Evolutionary conservation across 2,888 invertebrate genomes (phyloP).

Genomic region (Calameuta pallipes): DNA sequence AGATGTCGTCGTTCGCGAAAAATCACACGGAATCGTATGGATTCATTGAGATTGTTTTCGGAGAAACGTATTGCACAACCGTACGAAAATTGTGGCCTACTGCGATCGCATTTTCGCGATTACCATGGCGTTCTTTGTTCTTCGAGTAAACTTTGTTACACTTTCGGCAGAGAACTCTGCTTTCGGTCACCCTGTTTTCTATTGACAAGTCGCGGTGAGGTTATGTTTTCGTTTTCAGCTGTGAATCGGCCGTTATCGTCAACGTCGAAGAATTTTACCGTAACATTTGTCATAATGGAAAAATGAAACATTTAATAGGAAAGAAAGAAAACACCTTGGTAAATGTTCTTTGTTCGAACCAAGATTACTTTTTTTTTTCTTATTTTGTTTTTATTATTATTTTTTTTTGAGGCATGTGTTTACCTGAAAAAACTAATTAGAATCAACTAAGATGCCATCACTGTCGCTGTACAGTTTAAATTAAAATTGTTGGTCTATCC

Average conservation of each 20-base stretch:
- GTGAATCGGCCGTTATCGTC: conserved; percentile 4
- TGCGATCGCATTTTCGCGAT: background rate
- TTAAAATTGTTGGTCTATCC: conserved; percentile 27
- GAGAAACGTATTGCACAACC: background rate
- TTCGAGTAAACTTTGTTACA: too few relatives aligned
- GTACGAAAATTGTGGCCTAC: background rate
- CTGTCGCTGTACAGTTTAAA: conserved; percentile 37
- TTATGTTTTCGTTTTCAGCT: too few relatives aligned
- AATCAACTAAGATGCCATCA: conserved; percentile 37
- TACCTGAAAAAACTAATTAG: conserved; percentile 30
- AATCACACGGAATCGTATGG: background rate
- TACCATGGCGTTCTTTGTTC: background rate
- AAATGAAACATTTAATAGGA: conserved; percentile 9
- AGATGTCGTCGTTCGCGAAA: background rate
- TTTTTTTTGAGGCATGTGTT: background rate
- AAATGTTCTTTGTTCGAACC: conserved; percentile 12
- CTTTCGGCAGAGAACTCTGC: too few relatives aligned
- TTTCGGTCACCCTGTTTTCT: too few relatives aligned
- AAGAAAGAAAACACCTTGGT: background rate
- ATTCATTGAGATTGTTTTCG: background rate
- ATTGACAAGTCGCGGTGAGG: too few relatives aligned
- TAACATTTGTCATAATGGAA: background rate
- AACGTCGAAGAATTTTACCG: conserved; percentile 15
- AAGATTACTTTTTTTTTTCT: conserved; percentile 6
- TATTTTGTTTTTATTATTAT: background rate